Percentiles rank a stretch among this genome's conserved stretches.
Conservation (phyloP, 2,888 invertebrate species). For the Pollenia amentaria region DNA sequence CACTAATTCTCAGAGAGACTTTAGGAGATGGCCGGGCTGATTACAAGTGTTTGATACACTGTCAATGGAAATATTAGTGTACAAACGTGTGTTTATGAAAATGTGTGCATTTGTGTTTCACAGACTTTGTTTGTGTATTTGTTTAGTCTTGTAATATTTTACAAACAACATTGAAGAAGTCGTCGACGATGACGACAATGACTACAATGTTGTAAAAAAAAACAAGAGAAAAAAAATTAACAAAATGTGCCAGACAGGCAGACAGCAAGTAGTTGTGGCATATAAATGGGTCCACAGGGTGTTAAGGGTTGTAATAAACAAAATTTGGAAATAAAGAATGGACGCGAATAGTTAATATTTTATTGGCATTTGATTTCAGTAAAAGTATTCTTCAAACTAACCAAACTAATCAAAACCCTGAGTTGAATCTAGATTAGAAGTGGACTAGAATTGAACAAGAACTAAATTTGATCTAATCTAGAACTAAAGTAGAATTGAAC, state of each 20-base stretch:
- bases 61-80: slow-evolving; percentile 10
- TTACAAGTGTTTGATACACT: slow-evolving; percentile 39
- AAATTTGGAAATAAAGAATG: not conserved
- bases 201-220: slow-evolving; percentile 33
- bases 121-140: slow-evolving; percentile 31
- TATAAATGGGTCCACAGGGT: slow-evolving; percentile 8
- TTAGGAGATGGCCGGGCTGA: slow-evolving; percentile 7
- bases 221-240: slow-evolving; percentile 6
- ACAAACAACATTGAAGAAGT: slow-evolving; percentile 44
- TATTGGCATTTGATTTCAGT: too few species aligned
- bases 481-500: too few species aligned
- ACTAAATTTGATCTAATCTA: too few species aligned
- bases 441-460: too few species aligned
- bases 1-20: slow-evolving; percentile 1
- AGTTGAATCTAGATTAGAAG: too few species aligned
- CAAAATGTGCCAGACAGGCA: slow-evolving; percentile 61
- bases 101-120: not conserved
- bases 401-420: too few species aligned
- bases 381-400: too few species aligned
- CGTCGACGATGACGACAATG: slow-evolving; percentile 38
- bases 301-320: not conserved
- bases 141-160: slow-evolving; percentile 48
- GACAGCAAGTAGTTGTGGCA: slow-evolving; percentile 60
- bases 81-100: not conserved
- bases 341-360: not conserved